Evolutionary conservation across 2,797 vertebrate genomes (phyloP).

Genomic region (Chiloscyllium punctatum): DNA sequence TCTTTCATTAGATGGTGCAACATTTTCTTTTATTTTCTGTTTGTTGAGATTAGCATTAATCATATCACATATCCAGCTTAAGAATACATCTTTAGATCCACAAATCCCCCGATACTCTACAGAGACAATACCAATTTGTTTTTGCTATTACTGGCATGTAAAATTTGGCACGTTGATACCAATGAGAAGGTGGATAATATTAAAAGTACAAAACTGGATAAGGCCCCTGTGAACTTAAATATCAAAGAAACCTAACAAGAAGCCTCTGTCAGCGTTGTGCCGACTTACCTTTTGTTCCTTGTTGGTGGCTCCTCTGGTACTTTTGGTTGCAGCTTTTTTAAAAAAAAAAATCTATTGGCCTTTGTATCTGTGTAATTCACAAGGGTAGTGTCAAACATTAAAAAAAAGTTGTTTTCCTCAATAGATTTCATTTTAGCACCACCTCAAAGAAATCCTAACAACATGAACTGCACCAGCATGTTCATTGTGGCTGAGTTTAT

Average conservation of each 20-base stretch:
- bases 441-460: background rate
- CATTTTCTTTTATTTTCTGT: constrained; percentile 31
- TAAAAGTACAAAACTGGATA: constrained; percentile 15
- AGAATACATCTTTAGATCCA: constrained; percentile 28
- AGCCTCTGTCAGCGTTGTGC: constrained; percentile 15
- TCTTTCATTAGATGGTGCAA: constrained; percentile 29
- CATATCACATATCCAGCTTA: constrained; percentile 35
- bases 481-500: background rate
- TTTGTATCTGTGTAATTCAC: background rate
- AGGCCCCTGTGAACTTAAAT: constrained; percentile 25
- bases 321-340: constrained; percentile 9
- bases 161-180: constrained; percentile 25
- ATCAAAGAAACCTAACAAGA: constrained; percentile 29
- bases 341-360: background rate
- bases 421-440: background rate
- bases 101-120: constrained; percentile 26
- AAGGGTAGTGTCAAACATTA: background rate
- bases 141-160: constrained; percentile 32
- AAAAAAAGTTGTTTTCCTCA: background rate
- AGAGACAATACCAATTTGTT: constrained; percentile 36
- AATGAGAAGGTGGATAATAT: constrained; percentile 16
- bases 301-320: constrained; percentile 1
- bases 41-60: constrained; percentile 36
- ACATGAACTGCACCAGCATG: background rate
- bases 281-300: constrained; percentile 1